Percentiles rank a stretch among this genome's conserved stretches.
Conservation (phyloP, 2,113 vertebrate species). For the Stercorarius parasiticus region DNA sequence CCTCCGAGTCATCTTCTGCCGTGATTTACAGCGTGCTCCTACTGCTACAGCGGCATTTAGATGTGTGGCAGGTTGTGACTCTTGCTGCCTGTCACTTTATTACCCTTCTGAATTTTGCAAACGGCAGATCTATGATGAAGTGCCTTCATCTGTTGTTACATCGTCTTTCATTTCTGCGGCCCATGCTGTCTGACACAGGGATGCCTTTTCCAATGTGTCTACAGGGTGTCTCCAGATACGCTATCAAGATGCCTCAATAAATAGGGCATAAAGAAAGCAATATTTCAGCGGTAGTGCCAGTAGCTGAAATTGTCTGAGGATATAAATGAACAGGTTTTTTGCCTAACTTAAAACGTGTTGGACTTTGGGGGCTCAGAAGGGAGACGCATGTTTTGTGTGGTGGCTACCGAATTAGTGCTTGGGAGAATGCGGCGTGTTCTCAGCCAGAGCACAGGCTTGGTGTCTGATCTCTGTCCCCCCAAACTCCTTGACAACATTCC, state of each 20-base stretch:
- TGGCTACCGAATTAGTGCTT: background rate
- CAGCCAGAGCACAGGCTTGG: background rate
- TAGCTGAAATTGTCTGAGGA: background rate
- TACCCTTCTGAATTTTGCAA: slow-evolving; percentile 26
- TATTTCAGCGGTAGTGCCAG: background rate
- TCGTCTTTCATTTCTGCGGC: slow-evolving; percentile 23
- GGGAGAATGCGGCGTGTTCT: background rate
- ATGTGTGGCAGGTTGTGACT: slow-evolving; percentile 48
- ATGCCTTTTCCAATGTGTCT: slow-evolving; percentile 5
- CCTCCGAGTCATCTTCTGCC: background rate
- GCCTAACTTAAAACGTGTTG: background rate
- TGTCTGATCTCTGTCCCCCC: background rate
- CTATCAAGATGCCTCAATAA: background rate
- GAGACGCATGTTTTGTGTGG: background rate
- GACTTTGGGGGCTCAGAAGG: background rate
- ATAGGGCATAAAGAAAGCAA: background rate
- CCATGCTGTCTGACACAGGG: background rate
- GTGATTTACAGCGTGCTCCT: background rate
- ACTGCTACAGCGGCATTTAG: background rate
- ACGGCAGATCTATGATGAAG: slow-evolving; percentile 1
- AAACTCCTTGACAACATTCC: background rate
- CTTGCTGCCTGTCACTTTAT: slow-evolving; percentile 34
- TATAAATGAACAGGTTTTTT: background rate
- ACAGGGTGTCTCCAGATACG: background rate
- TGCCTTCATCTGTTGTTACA: slow-evolving; percentile 8